These are phyloP conservation scores for Folsomia candida DNA, from an alignment of 2,888 invertebrate genomes.

Conservation along the genomic window DNA sequence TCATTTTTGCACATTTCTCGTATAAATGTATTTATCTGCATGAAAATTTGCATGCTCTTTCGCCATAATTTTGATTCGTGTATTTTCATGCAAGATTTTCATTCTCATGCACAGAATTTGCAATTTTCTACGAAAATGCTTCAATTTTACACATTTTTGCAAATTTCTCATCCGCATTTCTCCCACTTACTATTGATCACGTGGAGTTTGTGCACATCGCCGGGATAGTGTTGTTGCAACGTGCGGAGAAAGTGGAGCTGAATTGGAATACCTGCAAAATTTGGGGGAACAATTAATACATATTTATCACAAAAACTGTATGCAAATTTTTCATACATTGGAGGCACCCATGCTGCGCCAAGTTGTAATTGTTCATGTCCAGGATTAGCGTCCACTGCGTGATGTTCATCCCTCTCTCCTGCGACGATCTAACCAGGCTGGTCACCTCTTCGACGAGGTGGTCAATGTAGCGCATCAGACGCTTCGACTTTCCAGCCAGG, in stretches of 20 bases:
- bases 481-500: background rate
- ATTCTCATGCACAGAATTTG: no score
- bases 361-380: background rate
- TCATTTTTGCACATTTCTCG: no score
- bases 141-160: no score
- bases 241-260: slow-evolving; percentile 1
- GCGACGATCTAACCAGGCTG: background rate
- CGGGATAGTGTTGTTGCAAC: background rate
- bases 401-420: background rate
- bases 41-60: no score
- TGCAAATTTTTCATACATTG: background rate
- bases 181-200: background rate
- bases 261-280: background rate
- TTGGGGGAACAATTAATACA: no score
- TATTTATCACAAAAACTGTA: no score
- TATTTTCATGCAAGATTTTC: no score
- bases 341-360: background rate
- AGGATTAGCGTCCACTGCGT: background rate
- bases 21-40: no score
- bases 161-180: no score
- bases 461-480: background rate
- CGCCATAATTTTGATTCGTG: no score
- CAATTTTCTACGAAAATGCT: no score
- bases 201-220: background rate
- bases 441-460: background rate